Base-by-base conservation (phyloP, 2,888 invertebrate species). In the Sarcophaga carnaria region DNA sequence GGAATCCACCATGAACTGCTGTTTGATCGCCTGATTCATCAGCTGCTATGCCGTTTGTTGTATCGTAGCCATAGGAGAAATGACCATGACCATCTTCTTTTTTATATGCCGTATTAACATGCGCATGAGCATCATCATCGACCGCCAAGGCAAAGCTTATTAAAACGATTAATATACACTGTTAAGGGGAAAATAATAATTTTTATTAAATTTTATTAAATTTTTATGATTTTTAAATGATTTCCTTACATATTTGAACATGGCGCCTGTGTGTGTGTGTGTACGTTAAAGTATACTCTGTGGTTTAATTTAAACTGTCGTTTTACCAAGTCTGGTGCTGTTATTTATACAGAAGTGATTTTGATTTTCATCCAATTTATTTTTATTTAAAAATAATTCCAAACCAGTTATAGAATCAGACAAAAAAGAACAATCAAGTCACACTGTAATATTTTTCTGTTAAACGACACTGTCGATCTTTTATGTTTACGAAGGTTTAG, bases 91-190 rank as follows among this genome's bases (percentile, higher is more conserved):
- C 90, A 47, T 91, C 91, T 10, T 89, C 89, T 83, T 89, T 89
- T 20, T 91, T 90, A 66, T 88, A 89, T 54, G 89, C 88, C n/a
- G 91, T 88, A 10, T 84, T 88, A 49, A 88, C 89, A 75, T 90
- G 89, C 14, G 91, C 92, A 70, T 91, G 92, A 4, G 90, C 89
- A 80, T 91, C 91, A 78, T 91, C 91, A 67, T 92, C 92, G 20
- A 76, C 64, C 60, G 89, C 87, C 20, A 37, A 47, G 6, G 80
- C 88, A 25, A 54, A 62, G n/a, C 64, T 70, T 37, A 90, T 81
- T 69, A 91, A 74, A 49, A 89, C 25, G 2, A 89, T 64, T 20
- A 90, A 64, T 25, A 90, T 47, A 4, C 89, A 17, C 91, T 91
- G 59, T n/a, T 45, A 45, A 37, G 8, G 27, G 12, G 49, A 67